These are phyloP conservation scores for Pipra filicauda DNA, from an alignment of 2,113 vertebrate species.

Conservation along the genomic window DNA sequence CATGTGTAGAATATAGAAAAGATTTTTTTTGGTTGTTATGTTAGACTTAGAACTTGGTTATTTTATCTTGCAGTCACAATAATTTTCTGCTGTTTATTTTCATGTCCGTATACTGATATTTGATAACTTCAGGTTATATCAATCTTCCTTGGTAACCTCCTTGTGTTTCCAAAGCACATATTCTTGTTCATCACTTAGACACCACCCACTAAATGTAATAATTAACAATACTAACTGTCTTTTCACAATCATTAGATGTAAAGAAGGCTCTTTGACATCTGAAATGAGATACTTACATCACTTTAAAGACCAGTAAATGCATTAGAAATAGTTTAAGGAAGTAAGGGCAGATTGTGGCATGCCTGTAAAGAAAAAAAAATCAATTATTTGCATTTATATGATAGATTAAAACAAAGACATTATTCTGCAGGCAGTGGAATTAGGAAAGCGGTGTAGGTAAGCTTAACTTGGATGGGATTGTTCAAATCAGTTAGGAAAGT, in stretches of 20 bases:
- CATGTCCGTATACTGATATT: not conserved
- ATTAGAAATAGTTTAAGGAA: not conserved
- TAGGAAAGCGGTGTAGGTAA: not conserved
- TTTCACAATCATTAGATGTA: not conserved
- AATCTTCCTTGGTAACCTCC: not conserved
- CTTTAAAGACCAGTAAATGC: not conserved
- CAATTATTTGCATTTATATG: not conserved
- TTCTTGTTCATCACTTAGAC: not conserved
- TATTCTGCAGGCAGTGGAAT: not conserved
- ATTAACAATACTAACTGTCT: not conserved
- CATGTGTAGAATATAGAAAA: not conserved
- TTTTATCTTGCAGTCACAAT: not conserved
- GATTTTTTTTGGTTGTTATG: not conserved
- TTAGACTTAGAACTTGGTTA: not conserved
- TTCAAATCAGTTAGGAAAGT: not conserved
- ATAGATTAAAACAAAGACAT: not conserved
- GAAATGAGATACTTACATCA: not conserved
- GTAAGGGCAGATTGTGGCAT: not conserved
- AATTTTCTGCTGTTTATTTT: not conserved
- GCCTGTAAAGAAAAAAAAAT: not conserved
- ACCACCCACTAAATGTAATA: not conserved
- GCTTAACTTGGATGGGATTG: not conserved
- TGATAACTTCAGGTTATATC: not conserved
- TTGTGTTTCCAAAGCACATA: not conserved
- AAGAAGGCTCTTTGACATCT: not conserved